Percentiles rank a stretch among this genome's conserved stretches.
Evolutionary conservation across 2,113 vertebrate genomes (phyloP).

Genomic region (Platichthys flesus): DNA sequence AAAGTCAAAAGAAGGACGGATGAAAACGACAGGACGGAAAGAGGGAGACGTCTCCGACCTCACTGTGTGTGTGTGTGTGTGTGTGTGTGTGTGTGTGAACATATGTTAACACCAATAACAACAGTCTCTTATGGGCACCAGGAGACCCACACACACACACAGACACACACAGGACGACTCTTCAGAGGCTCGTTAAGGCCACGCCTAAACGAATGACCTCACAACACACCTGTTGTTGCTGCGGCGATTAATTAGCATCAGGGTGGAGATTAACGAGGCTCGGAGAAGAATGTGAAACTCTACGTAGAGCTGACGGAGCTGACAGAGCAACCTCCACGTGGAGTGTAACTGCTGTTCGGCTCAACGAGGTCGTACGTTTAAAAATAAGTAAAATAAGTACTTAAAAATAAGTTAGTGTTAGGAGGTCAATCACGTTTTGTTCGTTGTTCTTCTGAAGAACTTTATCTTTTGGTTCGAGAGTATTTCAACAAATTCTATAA

Average conservation of each 20-base stretch:
- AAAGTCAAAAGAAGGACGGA: conserved; percentile 23
- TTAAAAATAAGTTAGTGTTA: too few relatives aligned
- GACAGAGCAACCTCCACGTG: too few relatives aligned
- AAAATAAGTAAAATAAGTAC: too few relatives aligned
- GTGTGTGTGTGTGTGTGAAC: conserved; percentile 80
- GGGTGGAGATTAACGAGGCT: not conserved
- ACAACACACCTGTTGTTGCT: conserved; percentile 50
- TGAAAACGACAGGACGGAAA: not conserved
- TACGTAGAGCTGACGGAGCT: too few relatives aligned
- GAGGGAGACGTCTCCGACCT: conserved; percentile 12
- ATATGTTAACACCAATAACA: conserved; percentile 96
- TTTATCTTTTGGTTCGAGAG: too few relatives aligned
- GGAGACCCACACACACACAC: conserved; percentile 91
- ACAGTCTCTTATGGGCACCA: conserved; percentile 91
- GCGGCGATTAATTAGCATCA: conserved; percentile 2
- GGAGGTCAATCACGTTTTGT: too few relatives aligned
- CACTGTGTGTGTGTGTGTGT: conserved; percentile 53
- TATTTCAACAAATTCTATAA: too few relatives aligned
- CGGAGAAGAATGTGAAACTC: not conserved
- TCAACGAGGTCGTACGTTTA: too few relatives aligned
- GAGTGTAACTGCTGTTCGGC: too few relatives aligned
- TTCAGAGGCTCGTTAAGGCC: conserved; percentile 35
- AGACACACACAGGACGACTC: conserved; percentile 53
- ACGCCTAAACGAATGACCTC: conserved; percentile 39
- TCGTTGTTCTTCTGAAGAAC: too few relatives aligned